Percentiles rank a stretch among this genome's conserved stretches.
phyloP scores from a whole-genome alignment of 2,797 vertebrate species.

The Hydrocynus forskahlii region DNA sequence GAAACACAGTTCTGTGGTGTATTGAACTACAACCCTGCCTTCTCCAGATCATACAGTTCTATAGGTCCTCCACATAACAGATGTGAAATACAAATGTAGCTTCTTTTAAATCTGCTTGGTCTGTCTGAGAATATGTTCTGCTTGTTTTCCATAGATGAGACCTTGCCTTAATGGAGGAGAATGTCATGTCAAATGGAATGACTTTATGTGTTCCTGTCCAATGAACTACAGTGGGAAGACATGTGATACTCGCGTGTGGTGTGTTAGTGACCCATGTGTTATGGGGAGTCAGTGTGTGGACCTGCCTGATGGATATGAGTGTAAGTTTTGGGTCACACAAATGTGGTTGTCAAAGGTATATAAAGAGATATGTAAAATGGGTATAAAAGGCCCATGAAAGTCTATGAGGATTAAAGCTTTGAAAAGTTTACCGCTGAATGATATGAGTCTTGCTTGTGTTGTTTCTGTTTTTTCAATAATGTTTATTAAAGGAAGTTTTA shows the following conservation, averaged over 20 bases:
- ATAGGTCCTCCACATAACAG: too few species aligned
- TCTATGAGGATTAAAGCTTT: background rate
- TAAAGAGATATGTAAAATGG: background rate
- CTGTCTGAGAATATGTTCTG: slow-evolving; percentile 44
- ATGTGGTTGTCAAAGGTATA: background rate
- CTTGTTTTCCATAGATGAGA: slow-evolving; percentile 64
- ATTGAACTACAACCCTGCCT: too few species aligned
- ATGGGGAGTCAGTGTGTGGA: slow-evolving; percentile 81
- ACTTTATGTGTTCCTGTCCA: slow-evolving; percentile 88
- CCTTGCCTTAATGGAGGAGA: slow-evolving; percentile 88
- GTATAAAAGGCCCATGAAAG: background rate
- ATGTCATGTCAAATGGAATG: slow-evolving; percentile 92
- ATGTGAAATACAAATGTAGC: background rate
- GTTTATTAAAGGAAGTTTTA: background rate
- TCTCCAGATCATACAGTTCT: too few species aligned
- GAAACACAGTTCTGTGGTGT: background rate
- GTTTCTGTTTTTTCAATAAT: too few species aligned
- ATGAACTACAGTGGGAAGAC: slow-evolving; percentile 83
- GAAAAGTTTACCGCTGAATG: too few species aligned
- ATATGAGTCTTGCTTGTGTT: too few species aligned
- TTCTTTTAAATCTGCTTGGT: slow-evolving; percentile 37
- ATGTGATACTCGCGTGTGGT: slow-evolving; percentile 90
- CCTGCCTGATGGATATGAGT: slow-evolving; percentile 89
- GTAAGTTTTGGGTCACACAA: slow-evolving; percentile 74
- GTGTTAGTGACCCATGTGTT: slow-evolving; percentile 82